Conservation (phyloP, 2,113 vertebrate species). For the Poicephalus meyeri region DNA sequence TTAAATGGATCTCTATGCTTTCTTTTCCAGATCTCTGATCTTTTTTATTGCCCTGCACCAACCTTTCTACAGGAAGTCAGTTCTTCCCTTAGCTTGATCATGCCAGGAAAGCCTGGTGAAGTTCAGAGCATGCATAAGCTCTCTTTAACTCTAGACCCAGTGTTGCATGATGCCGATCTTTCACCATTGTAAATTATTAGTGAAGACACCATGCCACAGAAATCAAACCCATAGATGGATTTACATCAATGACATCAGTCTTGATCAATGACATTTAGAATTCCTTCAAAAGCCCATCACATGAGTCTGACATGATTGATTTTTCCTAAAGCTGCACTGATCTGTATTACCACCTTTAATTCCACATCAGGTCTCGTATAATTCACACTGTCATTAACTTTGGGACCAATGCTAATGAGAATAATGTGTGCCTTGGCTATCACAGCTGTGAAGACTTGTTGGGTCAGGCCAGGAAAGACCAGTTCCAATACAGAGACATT, state of each 20-base stretch:
- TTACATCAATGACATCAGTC: not conserved
- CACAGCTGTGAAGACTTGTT: not conserved
- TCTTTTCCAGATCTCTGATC: not conserved
- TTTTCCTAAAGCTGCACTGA: not conserved
- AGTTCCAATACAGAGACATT: not conserved
- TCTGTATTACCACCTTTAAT: not conserved
- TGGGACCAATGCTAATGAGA: not conserved
- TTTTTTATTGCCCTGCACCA: not conserved
- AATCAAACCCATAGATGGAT: not conserved
- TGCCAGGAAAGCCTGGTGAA: not conserved
- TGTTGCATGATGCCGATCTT: not conserved
- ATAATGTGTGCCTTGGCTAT: fast-evolving
- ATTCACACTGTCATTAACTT: not conserved
- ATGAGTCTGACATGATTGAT: not conserved
- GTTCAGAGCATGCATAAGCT: not conserved
- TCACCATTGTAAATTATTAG: not conserved
- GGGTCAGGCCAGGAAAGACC: not conserved
- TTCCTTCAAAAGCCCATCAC: not conserved
- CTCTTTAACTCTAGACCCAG: not conserved
- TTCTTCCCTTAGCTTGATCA: not conserved
- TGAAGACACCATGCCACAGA: not conserved
- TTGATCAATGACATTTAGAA: not conserved
- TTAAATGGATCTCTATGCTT: not conserved
- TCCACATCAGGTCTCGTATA: not conserved
- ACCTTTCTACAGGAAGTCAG: not conserved